Evolutionary conservation across 2,888 invertebrate genomes (phyloP).

Genomic region (Meloe dianella): DNA sequence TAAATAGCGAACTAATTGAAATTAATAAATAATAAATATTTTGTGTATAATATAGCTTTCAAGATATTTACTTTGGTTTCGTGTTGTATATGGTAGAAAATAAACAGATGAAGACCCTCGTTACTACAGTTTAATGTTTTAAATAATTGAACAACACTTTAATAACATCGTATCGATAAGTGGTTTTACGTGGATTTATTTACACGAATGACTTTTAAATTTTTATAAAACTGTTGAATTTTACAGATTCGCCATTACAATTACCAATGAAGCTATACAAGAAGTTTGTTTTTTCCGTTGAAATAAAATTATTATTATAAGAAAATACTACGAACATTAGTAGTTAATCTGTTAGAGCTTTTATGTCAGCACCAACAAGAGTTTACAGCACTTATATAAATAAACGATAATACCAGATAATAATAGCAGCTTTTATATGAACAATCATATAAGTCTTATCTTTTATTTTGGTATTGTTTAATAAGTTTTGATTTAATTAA

Average conservation of each 20-base stretch:
- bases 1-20: conserved; percentile 4
- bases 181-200: not conserved
- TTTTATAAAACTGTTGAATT: too few relatives aligned
- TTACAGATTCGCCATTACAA: too few relatives aligned
- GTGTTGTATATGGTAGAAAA: not conserved
- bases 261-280: too few relatives aligned
- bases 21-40: conserved; percentile 16
- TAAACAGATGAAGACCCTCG: not conserved
- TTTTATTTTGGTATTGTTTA: not conserved
- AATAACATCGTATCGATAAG: conserved; percentile 6
- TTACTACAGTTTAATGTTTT: conserved; percentile 14
- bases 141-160: conserved; percentile 21
- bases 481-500: conserved; percentile 2
- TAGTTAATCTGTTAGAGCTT: conserved; percentile 2
- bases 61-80: conserved; percentile 16
- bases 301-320: conserved; percentile 7
- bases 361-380: not conserved
- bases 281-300: not conserved
- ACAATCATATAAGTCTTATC: not conserved
- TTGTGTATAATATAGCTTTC: conserved; percentile 13
- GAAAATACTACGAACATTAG: conserved; percentile 1
- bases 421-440: not conserved
- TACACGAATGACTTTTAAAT: too few relatives aligned
- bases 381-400: conserved; percentile 1
- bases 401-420: not conserved